Conservation (phyloP, 1,140 invertebrate species). For the Chrysopa pallens region DNA sequence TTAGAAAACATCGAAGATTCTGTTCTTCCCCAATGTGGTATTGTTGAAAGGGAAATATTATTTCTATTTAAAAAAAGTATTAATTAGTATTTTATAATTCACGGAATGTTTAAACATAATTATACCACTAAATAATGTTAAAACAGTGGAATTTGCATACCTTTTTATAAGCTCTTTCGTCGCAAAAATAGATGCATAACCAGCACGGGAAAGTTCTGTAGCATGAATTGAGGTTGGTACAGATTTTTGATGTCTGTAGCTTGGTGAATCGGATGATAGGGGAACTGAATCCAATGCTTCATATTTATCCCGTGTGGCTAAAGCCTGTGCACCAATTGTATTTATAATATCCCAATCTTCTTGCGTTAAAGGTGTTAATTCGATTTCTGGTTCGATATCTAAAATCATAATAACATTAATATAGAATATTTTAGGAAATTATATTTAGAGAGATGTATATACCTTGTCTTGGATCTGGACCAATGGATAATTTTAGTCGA, state of each 20-base stretch:
- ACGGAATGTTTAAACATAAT: too few species aligned
- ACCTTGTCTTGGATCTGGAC: slow-evolving; percentile 1
- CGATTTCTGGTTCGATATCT: slow-evolving; percentile 5
- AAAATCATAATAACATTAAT: slow-evolving; percentile 8
- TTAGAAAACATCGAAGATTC: slow-evolving; percentile 4
- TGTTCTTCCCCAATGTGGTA: too few species aligned
- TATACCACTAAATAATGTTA: too few species aligned
- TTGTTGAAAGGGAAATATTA: too few species aligned
- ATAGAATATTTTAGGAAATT: slow-evolving; percentile 4
- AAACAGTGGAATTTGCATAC: too few species aligned
- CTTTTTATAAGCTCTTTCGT: slow-evolving; percentile 31
- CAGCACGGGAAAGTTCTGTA: slow-evolving; percentile 35
- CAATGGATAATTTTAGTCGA: slow-evolving; percentile 2
- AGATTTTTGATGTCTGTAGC: slow-evolving; percentile 45
- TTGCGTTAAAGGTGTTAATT: slow-evolving; percentile 6
- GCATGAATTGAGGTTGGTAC: slow-evolving; percentile 36
- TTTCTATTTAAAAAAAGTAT: too few species aligned
- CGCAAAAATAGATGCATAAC: slow-evolving; percentile 43
- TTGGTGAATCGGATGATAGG: slow-evolving; percentile 35
- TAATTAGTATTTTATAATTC: too few species aligned
- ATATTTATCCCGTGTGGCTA: slow-evolving; percentile 28
- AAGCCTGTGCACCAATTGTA: slow-evolving; percentile 31
- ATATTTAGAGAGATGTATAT: slow-evolving; percentile 1
- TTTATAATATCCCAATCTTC: slow-evolving; percentile 25
- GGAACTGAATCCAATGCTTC: slow-evolving; percentile 26